A percentile compares a stretch with the other conserved stretches of the same genome.
Conservation (phyloP, 2,888 invertebrate species). For the Drosophila fulvimacula region DNA sequence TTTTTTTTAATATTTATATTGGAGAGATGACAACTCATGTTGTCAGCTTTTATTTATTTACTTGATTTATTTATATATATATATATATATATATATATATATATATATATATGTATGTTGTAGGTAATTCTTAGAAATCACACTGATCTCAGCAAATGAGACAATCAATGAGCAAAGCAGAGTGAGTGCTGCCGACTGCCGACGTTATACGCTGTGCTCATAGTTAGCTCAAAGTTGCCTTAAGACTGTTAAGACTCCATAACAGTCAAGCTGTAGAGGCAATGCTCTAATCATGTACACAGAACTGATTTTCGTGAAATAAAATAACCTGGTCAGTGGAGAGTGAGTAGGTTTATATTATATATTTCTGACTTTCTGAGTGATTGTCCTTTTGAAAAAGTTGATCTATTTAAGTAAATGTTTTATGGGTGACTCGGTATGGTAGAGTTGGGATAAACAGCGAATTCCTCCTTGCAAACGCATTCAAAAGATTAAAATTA, state of each 20-base stretch:
- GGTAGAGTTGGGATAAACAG: too few species aligned
- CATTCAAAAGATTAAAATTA: too few species aligned
- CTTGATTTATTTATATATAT: conserved; percentile 11
- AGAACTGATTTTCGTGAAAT: too few species aligned
- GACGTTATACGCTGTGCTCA: background rate
- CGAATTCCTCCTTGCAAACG: too few species aligned
- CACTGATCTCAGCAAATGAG: conserved; percentile 13
- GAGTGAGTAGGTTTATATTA: too few species aligned
- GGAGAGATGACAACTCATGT: conserved; percentile 16
- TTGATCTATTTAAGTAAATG: too few species aligned
- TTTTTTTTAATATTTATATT: background rate
- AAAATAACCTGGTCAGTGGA: too few species aligned
- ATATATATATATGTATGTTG: background rate
- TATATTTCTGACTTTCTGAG: too few species aligned
- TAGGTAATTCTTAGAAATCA: conserved; percentile 36
- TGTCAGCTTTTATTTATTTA: conserved; percentile 4
- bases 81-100: too few species aligned
- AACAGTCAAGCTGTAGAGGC: background rate
- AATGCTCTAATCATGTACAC: background rate
- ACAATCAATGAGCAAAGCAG: conserved; percentile 3
- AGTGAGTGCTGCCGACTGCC: background rate
- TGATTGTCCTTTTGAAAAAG: too few species aligned
- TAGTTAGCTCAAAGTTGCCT: background rate
- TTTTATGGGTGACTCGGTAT: too few species aligned
- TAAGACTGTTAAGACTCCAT: background rate